Evolutionary conservation across 2,113 vertebrate species (phyloP), one percentile per base, ranked within the genome.

Genomic region (Sisor rabdophorus): DNA sequence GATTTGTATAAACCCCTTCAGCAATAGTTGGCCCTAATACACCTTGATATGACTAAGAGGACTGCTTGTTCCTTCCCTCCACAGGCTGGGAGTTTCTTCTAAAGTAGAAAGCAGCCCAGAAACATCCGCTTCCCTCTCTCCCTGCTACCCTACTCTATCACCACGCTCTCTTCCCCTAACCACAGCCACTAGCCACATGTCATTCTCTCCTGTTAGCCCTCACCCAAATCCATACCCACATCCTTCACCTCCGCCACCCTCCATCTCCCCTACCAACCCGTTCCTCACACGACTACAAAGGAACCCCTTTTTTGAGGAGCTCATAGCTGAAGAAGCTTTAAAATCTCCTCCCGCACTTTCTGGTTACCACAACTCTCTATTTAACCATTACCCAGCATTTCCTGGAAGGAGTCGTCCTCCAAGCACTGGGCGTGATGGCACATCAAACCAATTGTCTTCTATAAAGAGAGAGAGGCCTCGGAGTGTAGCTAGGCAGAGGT

Each of bases 81-180:
- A 94, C 95, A 98, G 95, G 94, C 95, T 95, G 95, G 93, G 98
- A 94, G 93, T 94, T 93, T 95, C 95, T 95, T 92, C 95, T 95
- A 93, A 94, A 92, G 94, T 95, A 96, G 95, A 97, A 95, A 91
- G 93, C 93, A 94, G 90, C 93, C 93, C 94, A 91, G 94, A 93
- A 71, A 91, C 89, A 86, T 89, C 92, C 90, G 89, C 81, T 91
- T 84, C 86, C 81, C 82, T 84, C 84, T 86, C 91, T 92, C 87
- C 90, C 86, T 44, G 87, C 87, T 90, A 85, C 89, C 91, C 87
- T 77, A 84, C 82, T 82, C 86, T 53, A 77, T 85, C 83, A 79
- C 87, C 81, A 40, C 73, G 70, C 83, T 86, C 88, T 82, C 89
- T 90, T 75, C 87, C 91, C 64, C 85, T 86, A 65, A 32, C 84